Percentiles rank a stretch among this genome's conserved stretches.
phyloP scores from a whole-genome alignment of 1,140 invertebrate species.

The Drosophila sechellia region DNA sequence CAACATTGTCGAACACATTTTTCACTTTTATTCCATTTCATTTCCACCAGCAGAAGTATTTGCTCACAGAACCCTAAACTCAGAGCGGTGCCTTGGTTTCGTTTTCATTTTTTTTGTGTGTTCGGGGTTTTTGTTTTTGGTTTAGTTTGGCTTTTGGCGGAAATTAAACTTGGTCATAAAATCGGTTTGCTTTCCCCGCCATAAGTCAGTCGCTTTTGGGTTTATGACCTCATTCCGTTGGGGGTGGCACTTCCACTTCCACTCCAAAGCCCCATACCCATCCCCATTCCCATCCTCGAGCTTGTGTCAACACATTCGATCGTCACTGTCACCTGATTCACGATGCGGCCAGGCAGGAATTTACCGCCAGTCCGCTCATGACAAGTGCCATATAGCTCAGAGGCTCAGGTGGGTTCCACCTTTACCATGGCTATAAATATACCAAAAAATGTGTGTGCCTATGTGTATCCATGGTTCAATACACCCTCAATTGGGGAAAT shows the following conservation, averaged over 20 bases:
- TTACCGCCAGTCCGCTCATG: constrained; percentile 24
- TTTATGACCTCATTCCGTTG: constrained; percentile 74
- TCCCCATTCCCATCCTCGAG: constrained; percentile 5
- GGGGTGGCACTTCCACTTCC: constrained; percentile 52
- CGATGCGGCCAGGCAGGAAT: constrained; percentile 10
- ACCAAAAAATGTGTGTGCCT: constrained; percentile 2
- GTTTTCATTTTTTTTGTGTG: constrained; percentile 49
- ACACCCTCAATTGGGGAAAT: constrained; percentile 1
- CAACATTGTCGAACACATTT: constrained; percentile 65
- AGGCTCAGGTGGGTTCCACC: constrained; percentile 27
- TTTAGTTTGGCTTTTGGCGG: constrained; percentile 40
- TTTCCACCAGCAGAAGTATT: constrained; percentile 45
- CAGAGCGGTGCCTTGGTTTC: constrained; percentile 33
- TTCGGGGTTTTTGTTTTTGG: constrained; percentile 21
- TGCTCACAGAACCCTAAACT: constrained; percentile 52
- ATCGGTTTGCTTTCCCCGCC: constrained; percentile 28
- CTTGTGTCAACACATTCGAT: constrained; percentile 65
- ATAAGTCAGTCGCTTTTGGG: constrained; percentile 39
- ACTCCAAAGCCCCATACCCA: neutral
- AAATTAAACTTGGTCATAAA: constrained; percentile 67
- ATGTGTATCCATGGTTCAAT: neutral
- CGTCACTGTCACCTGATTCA: constrained; percentile 75
- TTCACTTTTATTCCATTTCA: constrained; percentile 71
- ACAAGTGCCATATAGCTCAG: constrained; percentile 44
- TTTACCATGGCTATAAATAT: constrained; percentile 11